phyloP scores from a whole-genome alignment of 2,888 invertebrate genomes.

The Poecilus cupreus region DNA sequence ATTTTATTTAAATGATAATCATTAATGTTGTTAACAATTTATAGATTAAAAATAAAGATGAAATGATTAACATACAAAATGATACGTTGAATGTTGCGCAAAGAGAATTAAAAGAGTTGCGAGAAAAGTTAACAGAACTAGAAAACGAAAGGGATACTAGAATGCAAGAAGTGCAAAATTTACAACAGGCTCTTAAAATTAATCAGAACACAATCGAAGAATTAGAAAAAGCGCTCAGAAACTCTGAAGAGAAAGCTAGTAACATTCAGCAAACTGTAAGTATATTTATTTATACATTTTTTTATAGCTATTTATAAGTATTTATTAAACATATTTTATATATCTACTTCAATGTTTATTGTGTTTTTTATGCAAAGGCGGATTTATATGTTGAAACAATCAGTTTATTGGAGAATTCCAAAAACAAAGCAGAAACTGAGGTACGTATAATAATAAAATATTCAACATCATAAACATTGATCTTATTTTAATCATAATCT shows the following conservation, averaged over 20 bases:
- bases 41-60: slow-evolving; percentile 65
- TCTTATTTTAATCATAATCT: background rate
- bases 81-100: slow-evolving; percentile 64
- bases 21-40: background rate
- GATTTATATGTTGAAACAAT: slow-evolving; percentile 69
- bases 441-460: slow-evolving; percentile 63
- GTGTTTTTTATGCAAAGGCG: slow-evolving; percentile 65
- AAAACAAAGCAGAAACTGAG: slow-evolving; percentile 68
- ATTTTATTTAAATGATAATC: background rate
- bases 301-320: slow-evolving; percentile 12
- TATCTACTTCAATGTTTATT: background rate
- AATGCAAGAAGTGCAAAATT: slow-evolving; percentile 65
- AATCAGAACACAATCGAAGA: slow-evolving; percentile 65
- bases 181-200: slow-evolving; percentile 63
- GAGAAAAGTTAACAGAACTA: slow-evolving; percentile 28
- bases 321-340: background rate
- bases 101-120: slow-evolving; percentile 64
- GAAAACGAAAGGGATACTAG: slow-evolving; percentile 41
- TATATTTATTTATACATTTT: slow-evolving; percentile 55
- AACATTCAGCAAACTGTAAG: slow-evolving; percentile 70
- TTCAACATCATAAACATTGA: too few species aligned
- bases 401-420: slow-evolving; percentile 68
- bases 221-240: slow-evolving; percentile 66
- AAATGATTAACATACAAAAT: slow-evolving; percentile 64
- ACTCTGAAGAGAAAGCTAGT: slow-evolving; percentile 66